Evolutionary conservation across 2,113 vertebrate species (phyloP).

Genomic region (Chaetodon auriga): DNA sequence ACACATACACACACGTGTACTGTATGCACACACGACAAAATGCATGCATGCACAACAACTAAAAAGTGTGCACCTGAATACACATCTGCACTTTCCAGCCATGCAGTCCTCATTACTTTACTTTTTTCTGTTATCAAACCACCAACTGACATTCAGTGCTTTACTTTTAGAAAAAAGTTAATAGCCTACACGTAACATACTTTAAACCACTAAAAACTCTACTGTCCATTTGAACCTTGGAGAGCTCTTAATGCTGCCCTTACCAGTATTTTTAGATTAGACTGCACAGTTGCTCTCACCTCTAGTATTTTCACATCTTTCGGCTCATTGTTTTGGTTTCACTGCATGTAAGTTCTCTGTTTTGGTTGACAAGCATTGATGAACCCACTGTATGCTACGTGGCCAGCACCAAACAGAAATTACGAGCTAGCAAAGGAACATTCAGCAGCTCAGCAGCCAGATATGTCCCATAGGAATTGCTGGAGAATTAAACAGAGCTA

Average conservation of each 20-base stretch:
- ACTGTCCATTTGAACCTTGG: neutral
- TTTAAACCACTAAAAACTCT: neutral
- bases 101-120: neutral
- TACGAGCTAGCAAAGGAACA: no score
- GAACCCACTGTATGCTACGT: no score
- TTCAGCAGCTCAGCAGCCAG: no score
- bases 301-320: neutral
- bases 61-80: neutral
- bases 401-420: no score
- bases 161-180: neutral
- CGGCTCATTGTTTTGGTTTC: no score
- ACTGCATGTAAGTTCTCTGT: no score
- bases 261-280: neutral
- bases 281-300: neutral
- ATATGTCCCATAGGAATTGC: no score
- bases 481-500: no score
- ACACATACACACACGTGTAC: constrained; percentile 1
- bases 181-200: neutral
- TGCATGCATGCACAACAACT: constrained; percentile 14
- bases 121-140: constrained; percentile 9
- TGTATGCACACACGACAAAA: constrained; percentile 43
- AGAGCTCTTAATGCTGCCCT: neutral
- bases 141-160: neutral
- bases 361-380: no score
- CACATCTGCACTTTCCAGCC: neutral